These are phyloP conservation scores for Rhizoglyphus robini DNA, from an alignment of 1,140 invertebrate species.

Conservation along the genomic window DNA sequence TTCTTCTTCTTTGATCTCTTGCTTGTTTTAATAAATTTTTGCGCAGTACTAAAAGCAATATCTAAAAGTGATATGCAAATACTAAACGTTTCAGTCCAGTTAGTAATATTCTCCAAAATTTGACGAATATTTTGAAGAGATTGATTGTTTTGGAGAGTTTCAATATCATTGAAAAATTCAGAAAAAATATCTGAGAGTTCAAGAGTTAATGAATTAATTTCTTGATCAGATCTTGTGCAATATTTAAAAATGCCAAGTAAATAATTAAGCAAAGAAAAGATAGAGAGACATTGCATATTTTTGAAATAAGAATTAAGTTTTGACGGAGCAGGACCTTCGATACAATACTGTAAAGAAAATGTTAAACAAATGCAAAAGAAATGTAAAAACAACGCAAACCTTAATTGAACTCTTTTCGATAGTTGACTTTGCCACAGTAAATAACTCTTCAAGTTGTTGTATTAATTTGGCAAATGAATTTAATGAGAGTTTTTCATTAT, in stretches of 20 bases:
- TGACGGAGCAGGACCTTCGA: slow-evolving; percentile 4
- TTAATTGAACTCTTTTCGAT: background rate
- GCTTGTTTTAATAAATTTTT: background rate
- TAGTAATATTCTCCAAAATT: background rate
- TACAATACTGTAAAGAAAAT: slow-evolving; percentile 3
- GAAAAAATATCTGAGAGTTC: background rate
- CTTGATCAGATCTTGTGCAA: background rate
- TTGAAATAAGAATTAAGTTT: background rate
- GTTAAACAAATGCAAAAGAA: background rate
- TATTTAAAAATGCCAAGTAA: background rate
- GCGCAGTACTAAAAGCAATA: background rate
- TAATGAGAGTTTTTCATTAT: background rate
- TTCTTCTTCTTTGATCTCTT: slow-evolving; percentile 3
- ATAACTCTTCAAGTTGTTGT: background rate
- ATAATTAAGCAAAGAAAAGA: background rate
- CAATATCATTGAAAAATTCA: background rate
- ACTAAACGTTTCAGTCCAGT: background rate
- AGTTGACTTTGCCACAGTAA: background rate
- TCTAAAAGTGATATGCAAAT: slow-evolving; percentile 4
- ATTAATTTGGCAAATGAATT: background rate
- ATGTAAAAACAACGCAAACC: background rate
- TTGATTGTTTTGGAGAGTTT: background rate
- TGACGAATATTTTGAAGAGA: background rate
- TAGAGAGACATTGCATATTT: background rate
- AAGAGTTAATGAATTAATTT: background rate